Evolutionary conservation across 2,888 invertebrate genomes (phyloP).

Genomic region (Acronicta psi): DNA sequence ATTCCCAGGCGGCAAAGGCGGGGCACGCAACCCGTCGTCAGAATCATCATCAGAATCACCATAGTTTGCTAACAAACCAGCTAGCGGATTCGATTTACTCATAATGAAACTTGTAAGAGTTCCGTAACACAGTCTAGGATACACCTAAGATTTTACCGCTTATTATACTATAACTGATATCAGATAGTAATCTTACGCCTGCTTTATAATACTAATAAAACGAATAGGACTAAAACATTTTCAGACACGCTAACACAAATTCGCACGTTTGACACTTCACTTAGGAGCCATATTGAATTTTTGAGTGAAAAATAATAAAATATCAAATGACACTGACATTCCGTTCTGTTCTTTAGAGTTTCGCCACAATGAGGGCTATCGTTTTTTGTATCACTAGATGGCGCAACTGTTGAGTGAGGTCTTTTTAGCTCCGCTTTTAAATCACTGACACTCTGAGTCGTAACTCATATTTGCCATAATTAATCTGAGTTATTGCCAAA

Average conservation of each 20-base stretch:
- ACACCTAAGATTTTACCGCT: background rate
- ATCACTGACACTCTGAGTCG: no score
- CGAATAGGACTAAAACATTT: conserved; percentile 4
- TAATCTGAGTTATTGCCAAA: no score
- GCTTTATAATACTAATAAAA: background rate
- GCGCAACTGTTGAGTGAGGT: no score
- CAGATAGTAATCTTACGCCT: background rate
- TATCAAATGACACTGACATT: no score
- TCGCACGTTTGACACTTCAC: conserved; percentile 30
- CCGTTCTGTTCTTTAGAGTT: no score
- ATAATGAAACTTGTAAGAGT: conserved; percentile 52
- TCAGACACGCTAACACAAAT: conserved; percentile 12
- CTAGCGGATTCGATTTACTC: conserved; percentile 81
- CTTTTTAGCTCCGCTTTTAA: no score
- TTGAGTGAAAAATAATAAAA: background rate
- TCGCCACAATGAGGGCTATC: no score
- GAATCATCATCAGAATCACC: conserved; percentile 83
- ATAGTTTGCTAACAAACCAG: conserved; percentile 78
- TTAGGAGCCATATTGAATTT: conserved; percentile 33
- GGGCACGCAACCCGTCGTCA: conserved; percentile 61
- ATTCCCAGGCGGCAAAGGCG: conserved; percentile 21
- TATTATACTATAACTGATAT: background rate
- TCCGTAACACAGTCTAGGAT: background rate
- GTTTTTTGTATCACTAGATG: no score
- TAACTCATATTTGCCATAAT: no score